These are phyloP conservation scores for Metopolophium dirhodum DNA, from an alignment of 1,140 invertebrate genomes.

Conservation along the genomic window DNA sequence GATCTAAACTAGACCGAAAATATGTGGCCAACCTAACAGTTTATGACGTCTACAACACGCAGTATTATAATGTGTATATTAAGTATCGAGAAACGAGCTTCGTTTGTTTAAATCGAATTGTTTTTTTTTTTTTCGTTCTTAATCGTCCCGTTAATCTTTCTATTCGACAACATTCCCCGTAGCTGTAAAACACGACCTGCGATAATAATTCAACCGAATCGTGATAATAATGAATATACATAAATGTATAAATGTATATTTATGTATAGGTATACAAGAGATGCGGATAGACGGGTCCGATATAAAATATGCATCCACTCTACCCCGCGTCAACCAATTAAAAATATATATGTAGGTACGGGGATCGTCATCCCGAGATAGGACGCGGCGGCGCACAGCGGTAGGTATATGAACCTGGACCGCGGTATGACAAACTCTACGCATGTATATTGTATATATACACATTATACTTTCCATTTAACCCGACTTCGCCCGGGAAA, in stretches of 20 bases:
- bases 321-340: conserved; percentile 25
- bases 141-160: neutral
- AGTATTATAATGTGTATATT: neutral
- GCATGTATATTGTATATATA: neutral
- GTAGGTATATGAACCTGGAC: neutral
- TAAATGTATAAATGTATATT: neutral
- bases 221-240: neutral
- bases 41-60: neutral
- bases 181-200: neutral
- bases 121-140: neutral
- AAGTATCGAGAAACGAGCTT: neutral
- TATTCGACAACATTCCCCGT: conserved; percentile 26
- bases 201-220: conserved; percentile 16
- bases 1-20: neutral
- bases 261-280: neutral
- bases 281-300: neutral
- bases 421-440: neutral
- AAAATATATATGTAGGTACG: neutral
- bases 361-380: conserved; percentile 24
- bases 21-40: neutral
- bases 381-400: neutral
- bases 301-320: neutral
- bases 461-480: neutral
- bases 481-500: neutral
- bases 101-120: neutral